Evolutionary conservation across 2,888 invertebrate species (phyloP), one percentile per base, ranked within the genome.

Genomic region (Hirtodrosophila histrioides): DNA sequence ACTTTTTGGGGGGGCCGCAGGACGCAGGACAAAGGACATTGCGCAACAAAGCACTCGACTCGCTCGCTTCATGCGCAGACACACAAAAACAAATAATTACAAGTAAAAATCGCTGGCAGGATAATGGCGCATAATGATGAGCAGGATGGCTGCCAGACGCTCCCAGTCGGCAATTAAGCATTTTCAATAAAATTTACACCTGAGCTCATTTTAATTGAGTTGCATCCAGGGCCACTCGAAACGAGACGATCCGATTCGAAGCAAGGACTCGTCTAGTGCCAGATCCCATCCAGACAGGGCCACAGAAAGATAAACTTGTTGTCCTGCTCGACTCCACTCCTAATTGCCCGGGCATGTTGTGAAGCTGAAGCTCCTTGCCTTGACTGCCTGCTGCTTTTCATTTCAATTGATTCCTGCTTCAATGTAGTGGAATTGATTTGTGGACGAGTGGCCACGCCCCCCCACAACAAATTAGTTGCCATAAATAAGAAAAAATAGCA

Each of bases 191-290:
- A 85, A 90, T 91, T 91, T 90, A 91, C 90, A 90, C 90, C 91
- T 90, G 90, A 90, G 91, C 90, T 91, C 90, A 89, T 91, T 89
- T 91, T 91, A 90, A 90, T 91, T 90, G 88, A 88, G 89, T 86
- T 84, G 88, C 77, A 51, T 46, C 62, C 75, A 43, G 66, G 48
- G 39, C 65, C 76, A 73, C 75, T 82, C 60, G 80, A 76, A 72
- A 60, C 67, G 69, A 65, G 57, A 61, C 64, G 60, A 36, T 58
- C 40, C 72, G 65, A 70, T 58, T 48, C 54, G 10, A 33, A 24
- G 50, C 31, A 12, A 54, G 75, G 51, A 71, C 70, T 44, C 60
- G 73, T 76, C 77, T 76, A 56, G 58, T 50, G 66, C 57, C 77
- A 63, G 70, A 50, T 24, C 17, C 48, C n/a, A 11, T 33, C 49